Conservation (phyloP, 1,140 invertebrate genomes). For the Drusus annulatus region DNA sequence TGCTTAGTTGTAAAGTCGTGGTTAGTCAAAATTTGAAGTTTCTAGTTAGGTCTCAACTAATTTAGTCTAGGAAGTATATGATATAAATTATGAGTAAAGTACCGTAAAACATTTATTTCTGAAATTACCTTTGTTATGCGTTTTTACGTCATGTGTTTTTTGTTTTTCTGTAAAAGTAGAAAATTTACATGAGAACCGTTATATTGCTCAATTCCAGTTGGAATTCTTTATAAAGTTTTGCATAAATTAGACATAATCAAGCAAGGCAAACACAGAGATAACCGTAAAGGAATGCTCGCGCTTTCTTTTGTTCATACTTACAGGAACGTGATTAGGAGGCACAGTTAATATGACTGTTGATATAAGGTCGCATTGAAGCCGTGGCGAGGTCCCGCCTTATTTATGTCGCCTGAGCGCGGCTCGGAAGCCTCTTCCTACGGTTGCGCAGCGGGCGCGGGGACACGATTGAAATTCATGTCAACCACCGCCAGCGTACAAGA, state of each 20-base stretch:
- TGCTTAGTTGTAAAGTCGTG: constrained; percentile 47
- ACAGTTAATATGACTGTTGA: constrained; percentile 25
- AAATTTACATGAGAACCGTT: no score
- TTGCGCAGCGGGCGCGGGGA: no score
- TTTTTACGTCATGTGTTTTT: no score
- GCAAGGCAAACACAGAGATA: not conserved
- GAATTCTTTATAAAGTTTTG: not conserved
- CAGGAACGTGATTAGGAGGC: not conserved
- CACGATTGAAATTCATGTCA: constrained; percentile 59
- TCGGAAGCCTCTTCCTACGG: not conserved
- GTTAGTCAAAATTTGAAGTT: no score
- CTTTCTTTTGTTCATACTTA: constrained; percentile 9
- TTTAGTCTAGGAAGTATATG: no score
- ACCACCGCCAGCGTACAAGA: constrained; percentile 49
- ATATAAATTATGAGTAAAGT: no score
- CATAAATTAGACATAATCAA: not conserved
- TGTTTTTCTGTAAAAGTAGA: no score
- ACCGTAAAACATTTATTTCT: no score
- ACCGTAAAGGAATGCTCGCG: not conserved
- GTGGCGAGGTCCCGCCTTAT: constrained; percentile 33
- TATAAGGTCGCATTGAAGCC: constrained; percentile 39
- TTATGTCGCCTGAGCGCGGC: constrained; percentile 32
- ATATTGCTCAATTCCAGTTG: no score
- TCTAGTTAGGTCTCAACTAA: no score
- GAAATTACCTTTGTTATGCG: no score